Percentiles rank a stretch among this genome's conserved stretches.
Conservation (phyloP, 2,797 vertebrate genomes). For the Acanthurus lineatus region DNA sequence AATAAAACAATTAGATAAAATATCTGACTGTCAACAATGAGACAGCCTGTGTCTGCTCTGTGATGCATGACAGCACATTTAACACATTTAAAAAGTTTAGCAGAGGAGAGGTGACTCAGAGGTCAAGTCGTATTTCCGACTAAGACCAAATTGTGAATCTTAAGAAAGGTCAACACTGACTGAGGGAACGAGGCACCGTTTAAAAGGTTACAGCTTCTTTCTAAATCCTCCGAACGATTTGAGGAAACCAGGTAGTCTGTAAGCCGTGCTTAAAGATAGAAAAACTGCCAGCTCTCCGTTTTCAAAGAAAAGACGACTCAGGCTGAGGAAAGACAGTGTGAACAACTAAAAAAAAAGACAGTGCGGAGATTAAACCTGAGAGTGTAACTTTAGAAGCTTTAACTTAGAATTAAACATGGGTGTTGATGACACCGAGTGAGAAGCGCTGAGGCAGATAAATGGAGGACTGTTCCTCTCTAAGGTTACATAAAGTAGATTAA, state of each 20-base stretch:
- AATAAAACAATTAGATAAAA: constrained; percentile 6
- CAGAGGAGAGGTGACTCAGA: constrained; percentile 33
- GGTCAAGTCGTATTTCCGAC: constrained; percentile 24
- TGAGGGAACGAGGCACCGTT: constrained; percentile 19
- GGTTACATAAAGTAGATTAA: constrained; percentile 56
- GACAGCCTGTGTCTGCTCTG: neutral
- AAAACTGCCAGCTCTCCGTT: constrained; percentile 29
- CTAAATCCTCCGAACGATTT: constrained; percentile 47
- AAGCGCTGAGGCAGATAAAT: constrained; percentile 17
- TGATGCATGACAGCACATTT: constrained; percentile 5
- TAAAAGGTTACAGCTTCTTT: constrained; percentile 35
- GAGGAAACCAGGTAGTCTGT: constrained; percentile 53
- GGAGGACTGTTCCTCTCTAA: constrained; percentile 11
- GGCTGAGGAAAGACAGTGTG: constrained; percentile 36
- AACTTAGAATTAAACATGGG: constrained; percentile 49
- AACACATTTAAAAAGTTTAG: constrained; percentile 25
- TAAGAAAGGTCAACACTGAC: constrained; percentile 44
- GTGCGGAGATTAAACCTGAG: constrained; percentile 66
- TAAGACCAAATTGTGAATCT: constrained; percentile 19
- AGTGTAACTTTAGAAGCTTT: constrained; percentile 64
- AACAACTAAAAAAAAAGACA: constrained; percentile 56
- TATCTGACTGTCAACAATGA: neutral
- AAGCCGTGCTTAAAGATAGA: constrained; percentile 62
- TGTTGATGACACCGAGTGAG: constrained; percentile 32
- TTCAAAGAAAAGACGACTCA: constrained; percentile 15